phyloP scores from a whole-genome alignment of 2,888 invertebrate species.

The Diarsia brunnea region DNA sequence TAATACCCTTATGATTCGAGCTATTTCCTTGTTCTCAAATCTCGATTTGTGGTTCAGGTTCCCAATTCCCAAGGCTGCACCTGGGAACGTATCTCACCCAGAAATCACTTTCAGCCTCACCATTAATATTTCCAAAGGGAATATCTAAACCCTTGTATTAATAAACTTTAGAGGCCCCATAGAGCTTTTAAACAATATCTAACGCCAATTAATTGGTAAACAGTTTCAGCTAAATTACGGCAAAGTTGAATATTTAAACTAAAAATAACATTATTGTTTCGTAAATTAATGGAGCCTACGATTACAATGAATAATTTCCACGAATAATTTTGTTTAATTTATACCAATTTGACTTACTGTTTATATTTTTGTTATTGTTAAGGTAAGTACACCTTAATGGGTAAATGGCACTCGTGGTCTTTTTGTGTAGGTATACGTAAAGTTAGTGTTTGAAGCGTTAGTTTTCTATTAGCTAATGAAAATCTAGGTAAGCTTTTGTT shows the following conservation, averaged over 20 bases:
- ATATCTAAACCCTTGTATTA: slow-evolving; percentile 35
- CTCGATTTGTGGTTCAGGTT: neutral
- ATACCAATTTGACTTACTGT: slow-evolving; percentile 46
- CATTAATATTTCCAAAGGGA: slow-evolving; percentile 23
- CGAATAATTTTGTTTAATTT: slow-evolving; percentile 37
- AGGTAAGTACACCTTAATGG: slow-evolving; percentile 8
- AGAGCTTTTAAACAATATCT: slow-evolving; percentile 44
- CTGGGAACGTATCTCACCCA: slow-evolving; percentile 9
- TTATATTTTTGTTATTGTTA: slow-evolving; percentile 53
- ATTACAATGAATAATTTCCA: slow-evolving; percentile 36
- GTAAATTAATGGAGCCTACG: slow-evolving; percentile 27
- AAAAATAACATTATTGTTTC: slow-evolving; percentile 50
- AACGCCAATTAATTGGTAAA: slow-evolving; percentile 35
- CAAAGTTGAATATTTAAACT: slow-evolving; percentile 30
- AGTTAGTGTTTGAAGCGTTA: slow-evolving; percentile 3
- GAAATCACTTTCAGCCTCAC: slow-evolving; percentile 15
- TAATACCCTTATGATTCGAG: neutral
- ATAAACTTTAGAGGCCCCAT: slow-evolving; percentile 28
- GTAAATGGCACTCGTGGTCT: slow-evolving; percentile 6
- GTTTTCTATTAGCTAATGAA: slow-evolving; percentile 9
- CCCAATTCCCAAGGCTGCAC: slow-evolving; percentile 24
- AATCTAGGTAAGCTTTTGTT: neutral
- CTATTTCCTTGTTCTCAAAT: neutral
- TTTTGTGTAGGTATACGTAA: neutral
- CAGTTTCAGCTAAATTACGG: slow-evolving; percentile 37